A percentile compares a stretch with the other conserved stretches of the same genome.
phyloP scores from a whole-genome alignment of 2,113 vertebrate genomes.

The Nanorana parkeri region DNA sequence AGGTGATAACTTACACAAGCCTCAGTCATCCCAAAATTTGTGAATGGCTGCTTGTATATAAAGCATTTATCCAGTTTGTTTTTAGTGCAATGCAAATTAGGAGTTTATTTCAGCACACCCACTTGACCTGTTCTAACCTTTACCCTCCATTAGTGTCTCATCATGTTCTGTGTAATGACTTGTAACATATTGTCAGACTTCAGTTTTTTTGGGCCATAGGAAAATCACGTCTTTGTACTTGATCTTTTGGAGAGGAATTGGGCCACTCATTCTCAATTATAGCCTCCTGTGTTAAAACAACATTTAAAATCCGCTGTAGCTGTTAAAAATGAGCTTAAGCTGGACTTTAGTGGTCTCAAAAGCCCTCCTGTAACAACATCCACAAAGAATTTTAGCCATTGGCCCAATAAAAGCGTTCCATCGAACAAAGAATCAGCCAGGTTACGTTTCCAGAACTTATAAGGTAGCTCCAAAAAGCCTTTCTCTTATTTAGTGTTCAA shows the following conservation, averaged over 20 bases:
- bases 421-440: neutral
- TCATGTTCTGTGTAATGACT: neutral
- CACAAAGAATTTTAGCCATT: slow-evolving; percentile 39
- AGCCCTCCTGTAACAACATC: slow-evolving; percentile 35
- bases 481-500: slow-evolving; percentile 47
- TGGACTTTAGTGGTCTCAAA: slow-evolving; percentile 30
- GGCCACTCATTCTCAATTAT: slow-evolving; percentile 35
- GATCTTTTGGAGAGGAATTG: slow-evolving; percentile 30
- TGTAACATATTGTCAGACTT: slow-evolving; percentile 27
- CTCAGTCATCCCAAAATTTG: too few relatives aligned
- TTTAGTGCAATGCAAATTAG: slow-evolving; percentile 20
- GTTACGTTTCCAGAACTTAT: slow-evolving; percentile 50
- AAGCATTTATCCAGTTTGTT: neutral
- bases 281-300: slow-evolving; percentile 37
- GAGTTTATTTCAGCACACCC: neutral
- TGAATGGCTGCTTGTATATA: too few relatives aligned
- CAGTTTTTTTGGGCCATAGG: neutral
- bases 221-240: slow-evolving; percentile 13
- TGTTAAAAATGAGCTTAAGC: slow-evolving; percentile 49
- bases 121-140: neutral
- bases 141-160: neutral
- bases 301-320: slow-evolving; percentile 34
- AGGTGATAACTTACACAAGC: too few relatives aligned
- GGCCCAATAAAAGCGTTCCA: slow-evolving; percentile 42
- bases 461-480: slow-evolving; percentile 46